Evolutionary conservation across 2,888 invertebrate species (phyloP), one percentile per base, ranked within the genome.

Genomic region (Epirrhoe alternata): DNA sequence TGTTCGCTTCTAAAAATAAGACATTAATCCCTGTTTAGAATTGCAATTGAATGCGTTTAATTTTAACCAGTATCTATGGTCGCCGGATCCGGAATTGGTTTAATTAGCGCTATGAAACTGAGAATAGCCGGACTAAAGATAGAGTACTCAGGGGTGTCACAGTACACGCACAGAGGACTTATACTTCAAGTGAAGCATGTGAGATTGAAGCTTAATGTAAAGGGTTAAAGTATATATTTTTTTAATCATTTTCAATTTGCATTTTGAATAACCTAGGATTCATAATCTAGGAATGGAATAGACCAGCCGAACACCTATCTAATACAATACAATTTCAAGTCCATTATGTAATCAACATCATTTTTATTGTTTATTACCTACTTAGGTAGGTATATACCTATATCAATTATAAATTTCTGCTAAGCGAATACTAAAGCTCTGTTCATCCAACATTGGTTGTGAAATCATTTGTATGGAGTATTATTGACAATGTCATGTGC

Each of bases 1-100:
- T 24, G 3, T 24, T 12, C 38, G 38, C 38, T 10, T 42, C 54
- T 54, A 38, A 54, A 54, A 54, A 54, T 54, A 54, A 38, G 35
- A 10, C 10, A 16, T 49, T 47, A 12, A 16, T 58, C 50, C 50
- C 49, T 57, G 49, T 49, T 57, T 49, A 58, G 58, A 57, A 35
- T 38, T 31, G 30, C 16, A 50, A 24, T 50, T n/a, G 17, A 42
- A 10, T 42, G 53, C 45, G 57, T 59, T 66, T 66, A 60, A 63
- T 55, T 66, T 67, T 61, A 68, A 57, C 59, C 49, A 45, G 60
- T 53, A 17, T 24, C 24, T 64, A 63, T 60, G 60, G 66, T 61
- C 65, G 59, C 61, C 55, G 52, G 59, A 52, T 55, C 66, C 64
- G 62, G 66, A 66, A 66, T 51, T 38, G 63, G 66, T 61, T 68